Base-by-base conservation (phyloP, 1,140 invertebrate genomes). In the Vollenhovia emeryi region DNA sequence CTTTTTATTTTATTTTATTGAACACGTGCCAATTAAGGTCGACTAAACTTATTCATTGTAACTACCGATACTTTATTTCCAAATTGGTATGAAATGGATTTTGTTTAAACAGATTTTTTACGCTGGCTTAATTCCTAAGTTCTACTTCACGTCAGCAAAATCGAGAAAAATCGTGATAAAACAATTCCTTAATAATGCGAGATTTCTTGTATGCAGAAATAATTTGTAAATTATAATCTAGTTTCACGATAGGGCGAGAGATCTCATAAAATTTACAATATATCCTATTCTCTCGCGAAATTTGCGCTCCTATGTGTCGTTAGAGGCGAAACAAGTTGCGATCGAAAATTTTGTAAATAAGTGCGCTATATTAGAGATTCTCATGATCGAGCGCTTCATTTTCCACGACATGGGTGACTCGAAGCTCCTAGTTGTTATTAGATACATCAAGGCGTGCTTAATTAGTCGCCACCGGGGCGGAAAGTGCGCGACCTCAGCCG, bases 371-470 rank as follows among this genome's bases (percentile, higher is more conserved):
- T 86, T 71, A 71, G 43, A 33, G 74, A 66, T 62, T 50, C 66
- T 76, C 66, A 33, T 15, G 13, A 66, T 33, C 68, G 36, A 40
- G 48, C 87, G 69, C 86, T 91, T 91, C 89, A 92, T 91, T 91
- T 88, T 86, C 59, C 45, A 69, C 55, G 66, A 86, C 87, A 90
- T 11, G 75, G 83, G 80, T 79, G 33, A 30, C 68, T 50, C 48
- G 30, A 59, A 24, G 43, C 66, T 87, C 86, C 85, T 84, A 57
- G 74, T 55, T 85, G 74, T 91, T 87, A 90, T 91, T 90, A 87
- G n/a, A n/a, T 33, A 33, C 87, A 83, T 87, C 76, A 79, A 48
- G 45, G 43, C 45, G 43, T 69, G 73, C 62, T 89, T 91, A 91
- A 91, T 91, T 91, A 91, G 80, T 59, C 73, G 62, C 40, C 55